Base-by-base conservation (phyloP, 1,140 invertebrate genomes). In the Cydia amplana region DNA sequence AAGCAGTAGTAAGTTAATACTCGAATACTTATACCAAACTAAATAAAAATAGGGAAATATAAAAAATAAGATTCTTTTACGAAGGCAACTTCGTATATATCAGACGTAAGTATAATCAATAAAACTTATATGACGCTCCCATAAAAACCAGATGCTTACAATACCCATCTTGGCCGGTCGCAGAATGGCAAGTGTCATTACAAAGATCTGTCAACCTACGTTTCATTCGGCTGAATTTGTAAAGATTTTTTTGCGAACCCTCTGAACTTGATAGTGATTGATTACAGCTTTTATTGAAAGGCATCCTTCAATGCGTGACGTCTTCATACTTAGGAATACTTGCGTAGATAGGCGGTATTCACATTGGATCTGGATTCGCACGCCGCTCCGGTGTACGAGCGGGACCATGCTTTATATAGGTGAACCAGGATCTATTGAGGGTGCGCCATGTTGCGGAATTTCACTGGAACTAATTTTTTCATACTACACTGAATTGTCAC, bases 231-330 rank as follows among this genome's bases (percentile, higher is more conserved):
- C 40, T 46, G 20, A 51, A 46, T 65, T 67, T 65, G 60, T 40
- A 46, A 65, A 65, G 60, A 67, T 67, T 65, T 75, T 74, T 75
- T 75, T 65, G 36, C 4, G 32, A 1, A 67, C 73, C 65, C 10
- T 74, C 55, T 75, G 74, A 43, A 77, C 55, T 74, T 78, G 81
- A 82, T 82, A 72, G 78, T 79, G 79, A 83, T 83, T 83, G 79
- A 82, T 82, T 77, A 76, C 77, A 28, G 36, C 74, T 75, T 76
- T 79, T 76, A 79, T 80, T 80, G 77, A 80, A 80, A 76, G 74
- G 55, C 74, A 63, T 77, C 63, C 77, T 72, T 70, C 65, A 70
- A 70, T 70, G 16, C 32, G 36, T 70, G 65, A 40, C 65, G 32
- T 70, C n/a, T 70, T 70, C 65, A 70, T 40, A 40, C 1, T 0